Percentiles rank a stretch among this genome's conserved stretches.
Conservation (phyloP, 2,888 invertebrate genomes). For the Nomada fabriciana region DNA sequence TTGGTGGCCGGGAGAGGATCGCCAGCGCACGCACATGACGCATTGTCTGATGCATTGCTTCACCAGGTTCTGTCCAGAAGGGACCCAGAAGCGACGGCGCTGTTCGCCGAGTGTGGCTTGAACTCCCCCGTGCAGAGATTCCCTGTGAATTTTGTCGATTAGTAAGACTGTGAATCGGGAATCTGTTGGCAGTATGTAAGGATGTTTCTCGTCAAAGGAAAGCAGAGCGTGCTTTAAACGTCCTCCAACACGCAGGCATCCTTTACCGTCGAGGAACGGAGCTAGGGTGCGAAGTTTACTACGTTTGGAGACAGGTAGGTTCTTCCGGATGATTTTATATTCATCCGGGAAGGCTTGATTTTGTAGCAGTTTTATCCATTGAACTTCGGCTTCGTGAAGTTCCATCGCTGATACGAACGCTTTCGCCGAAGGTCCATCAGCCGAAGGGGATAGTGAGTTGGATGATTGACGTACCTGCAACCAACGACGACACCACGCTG, state of each 20-base stretch:
- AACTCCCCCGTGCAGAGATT: neutral
- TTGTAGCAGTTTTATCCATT: too few relatives aligned
- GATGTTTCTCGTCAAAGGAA: neutral
- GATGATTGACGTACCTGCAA: too few relatives aligned
- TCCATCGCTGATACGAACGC: too few relatives aligned
- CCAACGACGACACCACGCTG: too few relatives aligned
- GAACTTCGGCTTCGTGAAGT: too few relatives aligned
- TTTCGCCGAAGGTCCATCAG: too few relatives aligned
- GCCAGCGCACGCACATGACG: neutral
- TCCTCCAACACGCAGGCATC: neutral
- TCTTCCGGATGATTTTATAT: too few relatives aligned
- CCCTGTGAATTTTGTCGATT: neutral
- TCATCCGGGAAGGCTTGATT: too few relatives aligned
- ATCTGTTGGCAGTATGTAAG: neutral
- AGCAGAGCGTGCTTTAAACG: neutral
- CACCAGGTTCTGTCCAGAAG: neutral
- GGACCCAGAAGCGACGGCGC: neutral
- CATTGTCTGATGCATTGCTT: neutral
- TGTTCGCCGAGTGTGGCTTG: neutral
- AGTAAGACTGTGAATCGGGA: neutral
- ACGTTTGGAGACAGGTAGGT: neutral
- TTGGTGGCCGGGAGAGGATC: neutral
- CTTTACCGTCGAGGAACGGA: neutral
- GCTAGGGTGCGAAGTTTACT: neutral
- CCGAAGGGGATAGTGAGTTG: too few relatives aligned